Conservation (phyloP, 2,113 vertebrate species). For the Aplodontia rufa region DNA sequence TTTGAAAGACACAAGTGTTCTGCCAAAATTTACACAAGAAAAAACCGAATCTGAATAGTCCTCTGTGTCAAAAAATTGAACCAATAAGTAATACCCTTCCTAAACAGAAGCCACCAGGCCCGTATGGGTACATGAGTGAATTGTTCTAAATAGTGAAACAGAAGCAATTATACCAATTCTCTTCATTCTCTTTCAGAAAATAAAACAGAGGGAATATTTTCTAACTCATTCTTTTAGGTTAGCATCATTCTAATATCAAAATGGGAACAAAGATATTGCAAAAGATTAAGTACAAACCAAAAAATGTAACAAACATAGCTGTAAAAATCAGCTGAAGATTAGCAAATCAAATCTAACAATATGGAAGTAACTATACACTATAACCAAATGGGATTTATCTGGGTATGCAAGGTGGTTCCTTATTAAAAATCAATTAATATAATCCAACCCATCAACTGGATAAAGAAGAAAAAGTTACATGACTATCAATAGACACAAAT, state of each 20-base stretch:
- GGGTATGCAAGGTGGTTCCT: neutral
- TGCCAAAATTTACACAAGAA: neutral
- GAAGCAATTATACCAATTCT: neutral
- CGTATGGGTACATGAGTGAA: neutral
- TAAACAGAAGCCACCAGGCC: neutral
- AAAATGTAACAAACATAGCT: neutral
- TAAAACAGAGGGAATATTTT: neutral
- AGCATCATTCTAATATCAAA: neutral
- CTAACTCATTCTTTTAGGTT: neutral
- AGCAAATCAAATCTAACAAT: neutral
- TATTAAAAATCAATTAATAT: neutral
- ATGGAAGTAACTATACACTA: neutral
- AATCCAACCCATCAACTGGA: neutral
- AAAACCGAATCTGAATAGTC: neutral
- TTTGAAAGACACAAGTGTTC: neutral
- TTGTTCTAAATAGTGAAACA: neutral
- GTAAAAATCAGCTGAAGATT: neutral
- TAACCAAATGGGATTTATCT: neutral
- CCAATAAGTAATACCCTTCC: neutral
- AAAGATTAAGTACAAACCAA: neutral
- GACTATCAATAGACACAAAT: neutral
- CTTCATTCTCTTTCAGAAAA: neutral
- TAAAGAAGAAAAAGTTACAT: neutral
- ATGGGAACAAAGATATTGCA: neutral
- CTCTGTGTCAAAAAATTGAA: neutral